Conservation (phyloP, 2,113 vertebrate genomes). For the Cebidichthys violaceus region DNA sequence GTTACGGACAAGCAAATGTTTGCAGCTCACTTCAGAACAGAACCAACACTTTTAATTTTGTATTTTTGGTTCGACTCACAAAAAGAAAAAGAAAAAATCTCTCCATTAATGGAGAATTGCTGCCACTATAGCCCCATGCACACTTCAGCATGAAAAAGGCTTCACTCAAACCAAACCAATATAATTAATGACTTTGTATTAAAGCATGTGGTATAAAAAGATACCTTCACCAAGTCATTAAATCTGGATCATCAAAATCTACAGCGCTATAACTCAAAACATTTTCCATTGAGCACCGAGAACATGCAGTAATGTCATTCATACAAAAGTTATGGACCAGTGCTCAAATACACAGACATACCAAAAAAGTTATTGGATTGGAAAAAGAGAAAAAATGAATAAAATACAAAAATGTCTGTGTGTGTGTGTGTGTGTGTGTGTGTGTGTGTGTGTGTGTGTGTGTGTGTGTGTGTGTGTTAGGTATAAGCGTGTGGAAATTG, state of each 20-base stretch:
- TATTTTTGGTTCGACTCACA: background rate
- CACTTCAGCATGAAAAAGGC: background rate
- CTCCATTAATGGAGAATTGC: background rate
- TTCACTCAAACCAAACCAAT: background rate
- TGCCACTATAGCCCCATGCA: background rate
- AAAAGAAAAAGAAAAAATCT: background rate
- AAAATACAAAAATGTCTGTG: background rate
- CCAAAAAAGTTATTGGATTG: conserved; percentile 35
- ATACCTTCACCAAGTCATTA: background rate
- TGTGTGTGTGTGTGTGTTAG: conserved; percentile 4
- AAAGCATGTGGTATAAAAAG: background rate
- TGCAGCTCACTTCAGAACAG: background rate
- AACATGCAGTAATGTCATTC: conserved; percentile 20
- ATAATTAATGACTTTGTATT: background rate
- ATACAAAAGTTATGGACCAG: conserved; percentile 28
- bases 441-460: background rate
- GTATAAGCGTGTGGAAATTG: conserved; percentile 50
- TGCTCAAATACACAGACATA: conserved; percentile 31
- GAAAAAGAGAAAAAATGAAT: conserved; percentile 6
- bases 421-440: conserved; percentile 11
- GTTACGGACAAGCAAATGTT: background rate
- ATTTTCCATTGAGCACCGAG: background rate
- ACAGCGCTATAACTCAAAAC: conserved; percentile 3
- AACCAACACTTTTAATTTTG: background rate
- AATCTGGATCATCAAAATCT: background rate